These are phyloP conservation scores for Micromussa lordhowensis DNA, from an alignment of 92 coral and sea anemone species.

Conservation along the genomic window DNA sequence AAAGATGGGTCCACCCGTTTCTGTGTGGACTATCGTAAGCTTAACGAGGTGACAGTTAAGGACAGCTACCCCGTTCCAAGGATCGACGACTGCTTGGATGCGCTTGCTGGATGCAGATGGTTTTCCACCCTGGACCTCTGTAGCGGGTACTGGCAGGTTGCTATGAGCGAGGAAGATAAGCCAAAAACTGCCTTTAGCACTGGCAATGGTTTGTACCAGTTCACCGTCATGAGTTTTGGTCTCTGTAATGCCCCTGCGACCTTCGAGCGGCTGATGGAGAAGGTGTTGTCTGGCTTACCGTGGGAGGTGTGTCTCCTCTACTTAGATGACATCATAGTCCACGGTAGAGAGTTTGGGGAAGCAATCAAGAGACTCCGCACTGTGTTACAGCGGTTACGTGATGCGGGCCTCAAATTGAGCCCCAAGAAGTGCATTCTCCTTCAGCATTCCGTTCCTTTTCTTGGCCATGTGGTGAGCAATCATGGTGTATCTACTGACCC, in stretches of 20 bases:
- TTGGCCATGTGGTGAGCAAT: constrained; percentile 60
- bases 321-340: constrained; percentile 62
- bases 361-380: constrained; percentile 39
- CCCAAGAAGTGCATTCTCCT: constrained; percentile 63
- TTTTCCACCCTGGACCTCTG: constrained; percentile 44
- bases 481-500: constrained; percentile 47
- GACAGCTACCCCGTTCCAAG: constrained; percentile 41
- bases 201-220: constrained; percentile 33
- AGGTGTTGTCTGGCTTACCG: constrained; percentile 35
- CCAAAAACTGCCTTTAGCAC: constrained; percentile 45
- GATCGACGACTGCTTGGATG: constrained; percentile 56
- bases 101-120: constrained; percentile 34
- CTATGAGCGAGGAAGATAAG: constrained; percentile 15
- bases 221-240: constrained; percentile 14
- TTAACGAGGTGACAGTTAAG: constrained; percentile 38
- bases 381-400: constrained; percentile 32
- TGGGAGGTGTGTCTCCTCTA: constrained; percentile 36
- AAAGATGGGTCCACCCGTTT: constrained; percentile 35
- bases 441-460: constrained; percentile 37
- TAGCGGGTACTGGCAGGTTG: constrained; percentile 43
- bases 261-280: constrained; percentile 33
- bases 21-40: constrained; percentile 46
- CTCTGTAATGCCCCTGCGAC: constrained; percentile 41
- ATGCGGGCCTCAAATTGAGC: constrained; percentile 49
- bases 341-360: constrained; percentile 24